Evolutionary conservation across 2,888 invertebrate genomes (phyloP), one percentile per base, ranked within the genome.

Genomic region (Pammene aurita): DNA sequence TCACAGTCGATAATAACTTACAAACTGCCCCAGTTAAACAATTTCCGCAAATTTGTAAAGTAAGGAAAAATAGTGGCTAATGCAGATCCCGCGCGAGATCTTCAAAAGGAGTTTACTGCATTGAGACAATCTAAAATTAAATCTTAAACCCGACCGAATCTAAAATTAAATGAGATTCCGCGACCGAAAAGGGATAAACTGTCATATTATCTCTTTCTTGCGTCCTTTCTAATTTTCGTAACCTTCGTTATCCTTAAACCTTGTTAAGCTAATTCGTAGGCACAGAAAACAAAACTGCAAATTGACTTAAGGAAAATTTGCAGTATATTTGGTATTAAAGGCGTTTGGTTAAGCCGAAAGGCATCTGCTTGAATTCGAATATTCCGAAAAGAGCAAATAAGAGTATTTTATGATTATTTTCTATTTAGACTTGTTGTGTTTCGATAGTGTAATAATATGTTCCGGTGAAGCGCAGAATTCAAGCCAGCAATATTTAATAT

Each of bases 401-500:
- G 26, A 18, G 13, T 2, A 9, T 5, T 42, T 57, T 57, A 18
- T 42, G 13, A 0, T 1, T 16, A 38, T 10, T 41, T 57, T 42
- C 18, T 10, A n/a, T 2, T 26, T 7, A 9, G 42, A 58, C 1
- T 14, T 46, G 7, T 2, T 60, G n/a, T 34, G 5, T 46, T 60
- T 46, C 14, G 34, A 14, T 7, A 11, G 46, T 46, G 10, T 34
- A 14, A 7, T 2, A 11, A 34, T n/a, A 35, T 14, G 10, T 50
- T 38, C 41, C 38, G 50, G n/a, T 34, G 48, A 38, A 18, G 41
- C 4, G 34, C 9, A 1, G 14, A 48, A 26, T 48, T 44, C 26
- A n/a, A 38, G 54, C 34, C 5, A 41, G 55, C 64, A 56, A 65
- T 65, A 57, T 50, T 65, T 57, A 41, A 56, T 57, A 65, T 57